Evolutionary conservation across 2,888 invertebrate species (phyloP).

Genomic region (Patella caerulea): DNA sequence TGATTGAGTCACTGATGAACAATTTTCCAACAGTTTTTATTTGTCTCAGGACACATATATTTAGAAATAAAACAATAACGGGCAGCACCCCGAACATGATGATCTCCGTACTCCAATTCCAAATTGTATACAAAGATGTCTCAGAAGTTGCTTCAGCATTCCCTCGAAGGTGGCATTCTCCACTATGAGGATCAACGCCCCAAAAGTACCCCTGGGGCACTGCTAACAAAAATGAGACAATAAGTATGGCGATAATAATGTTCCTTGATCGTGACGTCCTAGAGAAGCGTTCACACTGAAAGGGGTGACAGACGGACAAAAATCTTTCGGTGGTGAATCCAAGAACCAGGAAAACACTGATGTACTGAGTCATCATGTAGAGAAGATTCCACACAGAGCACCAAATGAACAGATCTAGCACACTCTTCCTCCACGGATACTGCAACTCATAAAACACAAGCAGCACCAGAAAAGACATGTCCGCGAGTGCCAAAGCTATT

Average conservation of each 20-base stretch:
- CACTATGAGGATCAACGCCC: conserved; percentile 47
- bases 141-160: conserved; percentile 32
- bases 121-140: conserved; percentile 48
- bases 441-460: conserved; percentile 63
- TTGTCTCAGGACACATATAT: conserved; percentile 53
- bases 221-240: conserved; percentile 49
- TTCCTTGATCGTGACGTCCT: conserved; percentile 57
- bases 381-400: conserved; percentile 65
- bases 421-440: conserved; percentile 62
- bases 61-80: conserved; percentile 50
- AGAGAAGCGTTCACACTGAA: conserved; percentile 61
- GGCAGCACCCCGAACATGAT: conserved; percentile 58
- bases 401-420: conserved; percentile 50
- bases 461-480: conserved; percentile 59
- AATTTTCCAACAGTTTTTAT: conserved; percentile 35
- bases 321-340: conserved; percentile 68
- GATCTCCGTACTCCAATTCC: conserved; percentile 57
- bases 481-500: conserved; percentile 63
- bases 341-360: conserved; percentile 65
- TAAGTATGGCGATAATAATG: conserved; percentile 53
- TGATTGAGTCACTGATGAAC: conserved; percentile 23
- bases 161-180: conserved; percentile 38
- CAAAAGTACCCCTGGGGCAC: conserved; percentile 66
- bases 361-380: conserved; percentile 63
- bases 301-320: conserved; percentile 63